Base-by-base conservation (phyloP, 2,797 vertebrate genomes). In the Phaenicophaeus curvirostris region DNA sequence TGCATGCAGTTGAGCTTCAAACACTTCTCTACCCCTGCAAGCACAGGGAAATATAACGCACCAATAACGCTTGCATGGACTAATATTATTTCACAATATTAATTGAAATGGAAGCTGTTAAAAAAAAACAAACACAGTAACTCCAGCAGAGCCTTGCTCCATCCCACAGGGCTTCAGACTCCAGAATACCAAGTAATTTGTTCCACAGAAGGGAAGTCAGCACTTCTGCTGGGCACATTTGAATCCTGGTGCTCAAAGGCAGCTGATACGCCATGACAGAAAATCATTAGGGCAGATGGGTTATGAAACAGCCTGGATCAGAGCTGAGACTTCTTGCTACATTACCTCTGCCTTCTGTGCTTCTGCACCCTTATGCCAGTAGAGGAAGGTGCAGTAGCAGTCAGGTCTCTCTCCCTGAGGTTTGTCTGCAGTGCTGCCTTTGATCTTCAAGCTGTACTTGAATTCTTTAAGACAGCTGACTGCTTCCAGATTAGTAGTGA, bases 121-220 rank as follows among this genome's bases (percentile, higher is more conserved):
- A 87, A 14, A 28, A 85, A 61, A 46, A 46, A 46, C 46, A 6
- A 20, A 46, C 20, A 48, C 35, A 62, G 44, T 35, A 1, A 10
- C 35, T 61, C 44, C 24, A 44, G 58, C 50, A 82, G 66, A 61
- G 51, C 62, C 33, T 17, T 48, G 39, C 53, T 85, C 53, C 30
- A 19, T 62, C 73, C 72, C 69, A 50, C 21, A 16, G 72, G 53
- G 39, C 25, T 61, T 89, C 73, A 15, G 53, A 9, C 19, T 66
- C 20, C 19, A 35, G 35, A 46, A 46, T 11, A n/a, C 15, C 9
- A 23, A 0, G 0, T 1, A 15, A 27, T n/a, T 74, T 75, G 25
- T 41, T 80, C 28, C 63, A 39, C 54, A 66, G 39, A 42, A 41
- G 35, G 20, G 18, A 55, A 75, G 27, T 24, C 39, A 51, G 2